Evolutionary conservation across 2,888 invertebrate species (phyloP), one percentile per base, ranked within the genome.

Genomic region (Ecliptopera silaceata): DNA sequence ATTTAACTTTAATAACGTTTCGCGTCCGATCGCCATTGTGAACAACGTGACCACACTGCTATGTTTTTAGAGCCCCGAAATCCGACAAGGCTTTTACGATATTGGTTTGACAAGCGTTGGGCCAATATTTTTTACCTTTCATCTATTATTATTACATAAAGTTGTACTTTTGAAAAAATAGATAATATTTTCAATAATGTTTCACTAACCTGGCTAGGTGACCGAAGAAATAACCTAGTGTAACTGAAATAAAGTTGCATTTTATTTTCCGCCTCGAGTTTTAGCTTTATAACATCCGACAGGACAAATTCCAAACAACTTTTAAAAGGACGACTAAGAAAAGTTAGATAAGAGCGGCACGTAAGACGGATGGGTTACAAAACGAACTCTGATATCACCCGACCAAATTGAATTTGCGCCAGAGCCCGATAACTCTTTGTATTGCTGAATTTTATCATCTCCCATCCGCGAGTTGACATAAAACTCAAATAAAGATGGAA

Each of bases 1-100:
- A 84, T 89, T 86, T 86, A 82, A 86, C 75, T 86, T 87, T 83
- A 83, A 85, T 86, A 87, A 79, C 79, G 78, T 80, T 79, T 79
- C 74, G 70, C 68, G 64, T 61, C 47, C 69, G 67, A 52, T 61
- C 50, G 63, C 70, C 61, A 69, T 72, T 71, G 74, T 70, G 50
- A 49, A 52, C 61, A 61, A 68, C 65, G 70, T 70, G 71, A 70
- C 66, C 65, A 61, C 65, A 63, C 61, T 70, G 68, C 66, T 64
- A 47, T 59, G 48, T 55, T 36, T 36, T 36, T 8, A 36, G 36
- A 15, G 36, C 15, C 10, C 15, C 6, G 36, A 36, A 36, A 10
- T 15, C 15, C 15, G 10, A 15, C 26, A 26, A 8, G 10, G 26
- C 6, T 2, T 26, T 26, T 26, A n/a, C n/a, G n/a, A n/a, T n/a